phyloP scores from a whole-genome alignment of 2,888 invertebrate genomes.

The Lysandra coridon region DNA sequence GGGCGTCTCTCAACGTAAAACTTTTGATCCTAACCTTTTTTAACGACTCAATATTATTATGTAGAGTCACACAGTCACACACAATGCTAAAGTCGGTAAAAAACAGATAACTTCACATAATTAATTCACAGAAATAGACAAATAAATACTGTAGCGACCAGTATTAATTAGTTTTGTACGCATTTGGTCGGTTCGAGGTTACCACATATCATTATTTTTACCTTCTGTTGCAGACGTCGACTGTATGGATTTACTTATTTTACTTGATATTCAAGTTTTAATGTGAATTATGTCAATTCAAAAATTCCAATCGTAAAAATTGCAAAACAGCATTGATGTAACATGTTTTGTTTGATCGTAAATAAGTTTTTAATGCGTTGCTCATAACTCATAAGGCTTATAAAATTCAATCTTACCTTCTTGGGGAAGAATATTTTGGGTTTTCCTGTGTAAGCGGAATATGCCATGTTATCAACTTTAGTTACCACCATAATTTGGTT shows the following conservation, averaged over 20 bases:
- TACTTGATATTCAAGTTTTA: neutral
- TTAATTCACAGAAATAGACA: neutral
- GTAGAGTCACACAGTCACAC: neutral
- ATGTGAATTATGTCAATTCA: too few species aligned
- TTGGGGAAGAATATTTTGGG: constrained; percentile 77
- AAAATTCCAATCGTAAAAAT: neutral
- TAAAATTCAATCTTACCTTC: constrained; percentile 61
- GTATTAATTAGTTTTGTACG: constrained; percentile 38
- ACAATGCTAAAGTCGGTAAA: neutral
- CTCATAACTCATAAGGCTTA: neutral
- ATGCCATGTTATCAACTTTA: constrained; percentile 77
- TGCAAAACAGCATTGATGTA: neutral
- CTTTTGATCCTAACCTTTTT: neutral
- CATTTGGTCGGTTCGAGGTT: constrained; percentile 36
- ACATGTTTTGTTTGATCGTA: neutral
- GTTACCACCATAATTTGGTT: constrained; percentile 76
- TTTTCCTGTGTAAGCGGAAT: constrained; percentile 76
- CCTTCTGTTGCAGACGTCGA: constrained; percentile 42
- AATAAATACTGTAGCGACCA: constrained; percentile 31
- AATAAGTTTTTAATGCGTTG: neutral
- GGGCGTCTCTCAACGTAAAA: constrained; percentile 1
- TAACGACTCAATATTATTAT: neutral
- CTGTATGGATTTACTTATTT: constrained; percentile 18
- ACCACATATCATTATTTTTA: constrained; percentile 42
- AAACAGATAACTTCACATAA: neutral